These are phyloP conservation scores for Emys orbicularis DNA, from an alignment of 2,797 vertebrate genomes.

Conservation along the genomic window DNA sequence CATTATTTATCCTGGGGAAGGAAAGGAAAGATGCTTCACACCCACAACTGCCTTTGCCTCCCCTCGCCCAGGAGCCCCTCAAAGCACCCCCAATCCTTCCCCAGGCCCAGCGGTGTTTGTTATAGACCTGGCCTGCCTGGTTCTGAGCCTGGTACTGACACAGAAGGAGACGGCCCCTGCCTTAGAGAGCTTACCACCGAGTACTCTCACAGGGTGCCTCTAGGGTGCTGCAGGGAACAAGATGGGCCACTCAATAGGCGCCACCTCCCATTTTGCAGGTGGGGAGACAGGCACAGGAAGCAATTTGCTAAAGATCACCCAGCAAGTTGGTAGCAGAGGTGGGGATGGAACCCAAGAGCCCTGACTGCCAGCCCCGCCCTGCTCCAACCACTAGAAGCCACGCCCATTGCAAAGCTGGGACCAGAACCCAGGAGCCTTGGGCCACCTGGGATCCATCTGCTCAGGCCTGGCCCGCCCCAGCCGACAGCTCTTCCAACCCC, in stretches of 20 bases:
- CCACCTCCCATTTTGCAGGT: neutral
- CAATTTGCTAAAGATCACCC: neutral
- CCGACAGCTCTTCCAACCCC: neutral
- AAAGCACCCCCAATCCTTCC: neutral
- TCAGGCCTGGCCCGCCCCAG: neutral
- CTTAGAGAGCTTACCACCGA: neutral
- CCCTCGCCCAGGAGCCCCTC: neutral
- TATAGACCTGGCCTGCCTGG: neutral
- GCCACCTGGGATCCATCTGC: neutral
- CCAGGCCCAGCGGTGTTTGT: neutral
- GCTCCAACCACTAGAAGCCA: neutral
- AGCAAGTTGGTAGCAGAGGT: too few relatives aligned
- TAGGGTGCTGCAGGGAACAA: neutral
- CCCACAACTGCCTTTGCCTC: neutral
- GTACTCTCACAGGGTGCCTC: neutral
- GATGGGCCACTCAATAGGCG: neutral
- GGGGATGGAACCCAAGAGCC: neutral
- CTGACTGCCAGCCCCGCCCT: too few relatives aligned
- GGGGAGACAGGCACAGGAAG: neutral
- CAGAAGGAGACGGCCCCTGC: neutral
- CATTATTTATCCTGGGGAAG: conserved; percentile 90
- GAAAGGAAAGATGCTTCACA: neutral
- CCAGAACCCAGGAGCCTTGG: neutral
- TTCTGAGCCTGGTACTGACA: neutral
- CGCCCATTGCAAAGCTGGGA: neutral